phyloP scores from a whole-genome alignment of 2,797 vertebrate genomes.

The Xiphophorus birchmanni region DNA sequence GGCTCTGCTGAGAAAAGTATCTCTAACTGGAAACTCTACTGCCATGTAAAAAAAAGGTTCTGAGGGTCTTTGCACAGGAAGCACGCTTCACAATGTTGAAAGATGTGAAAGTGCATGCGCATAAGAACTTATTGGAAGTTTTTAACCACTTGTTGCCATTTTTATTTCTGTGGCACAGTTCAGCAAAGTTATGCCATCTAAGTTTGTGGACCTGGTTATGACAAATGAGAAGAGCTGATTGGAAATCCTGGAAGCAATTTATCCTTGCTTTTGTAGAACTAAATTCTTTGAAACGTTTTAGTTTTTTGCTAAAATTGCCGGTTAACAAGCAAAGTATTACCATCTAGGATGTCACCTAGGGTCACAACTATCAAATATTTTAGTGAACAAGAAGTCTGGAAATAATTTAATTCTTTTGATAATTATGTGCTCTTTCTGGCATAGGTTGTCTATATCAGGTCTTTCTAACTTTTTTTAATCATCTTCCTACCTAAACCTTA shows the following conservation, averaged over 20 bases:
- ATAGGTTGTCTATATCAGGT: too few species aligned
- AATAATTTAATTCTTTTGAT: too few species aligned
- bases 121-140: conserved; percentile 17
- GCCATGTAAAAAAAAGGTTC: conserved; percentile 37
- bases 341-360: neutral
- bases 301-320: neutral
- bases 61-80: conserved; percentile 36
- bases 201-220: neutral
- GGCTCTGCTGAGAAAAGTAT: conserved; percentile 35
- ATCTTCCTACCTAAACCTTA: neutral
- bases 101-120: conserved; percentile 8
- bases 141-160: neutral
- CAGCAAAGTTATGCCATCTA: neutral
- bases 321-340: neutral
- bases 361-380: neutral
- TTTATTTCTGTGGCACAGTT: neutral
- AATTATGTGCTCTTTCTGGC: too few species aligned
- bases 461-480: neutral
- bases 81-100: conserved; percentile 26
- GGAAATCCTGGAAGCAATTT: neutral
- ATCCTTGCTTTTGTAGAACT: neutral
- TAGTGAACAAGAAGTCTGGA: too few species aligned
- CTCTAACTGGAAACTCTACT: conserved; percentile 40
- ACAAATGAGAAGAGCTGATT: neutral
- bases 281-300: neutral